phyloP scores from a whole-genome alignment of 92 coral and sea anemone genomes.

The Paragorgia papillata region DNA sequence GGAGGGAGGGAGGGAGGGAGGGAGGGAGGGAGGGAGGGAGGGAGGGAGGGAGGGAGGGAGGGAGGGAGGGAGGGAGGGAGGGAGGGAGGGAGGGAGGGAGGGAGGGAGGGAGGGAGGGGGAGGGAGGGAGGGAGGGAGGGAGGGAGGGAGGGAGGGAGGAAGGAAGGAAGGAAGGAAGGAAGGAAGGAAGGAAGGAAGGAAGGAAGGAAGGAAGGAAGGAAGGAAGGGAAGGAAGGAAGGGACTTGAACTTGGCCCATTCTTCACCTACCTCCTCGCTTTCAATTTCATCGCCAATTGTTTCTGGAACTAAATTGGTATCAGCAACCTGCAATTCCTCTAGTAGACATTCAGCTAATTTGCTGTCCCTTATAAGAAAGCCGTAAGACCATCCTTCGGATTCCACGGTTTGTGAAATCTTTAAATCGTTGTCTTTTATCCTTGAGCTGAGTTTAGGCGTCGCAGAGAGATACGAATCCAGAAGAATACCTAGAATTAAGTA shows the following conservation, averaged over 20 bases:
- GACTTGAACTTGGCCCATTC: not conserved
- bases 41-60: too few species aligned
- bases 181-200: too few species aligned
- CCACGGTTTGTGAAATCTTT: slow-evolving; percentile 64
- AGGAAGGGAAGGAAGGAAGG: too few species aligned
- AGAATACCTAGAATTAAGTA: slow-evolving; percentile 70
- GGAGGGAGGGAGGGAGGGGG: too few species aligned
- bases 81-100: too few species aligned
- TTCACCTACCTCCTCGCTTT: not conserved
- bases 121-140: too few species aligned
- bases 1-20: too few species aligned
- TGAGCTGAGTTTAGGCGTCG: slow-evolving; percentile 31
- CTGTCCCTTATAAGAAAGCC: slow-evolving; percentile 77
- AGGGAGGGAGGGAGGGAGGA: too few species aligned
- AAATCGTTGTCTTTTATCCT: slow-evolving; percentile 57
- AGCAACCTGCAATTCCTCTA: slow-evolving; percentile 56
- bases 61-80: too few species aligned
- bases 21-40: too few species aligned
- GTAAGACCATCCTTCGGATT: slow-evolving; percentile 65
- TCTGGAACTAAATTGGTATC: not conserved
- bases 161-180: too few species aligned
- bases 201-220: too few species aligned
- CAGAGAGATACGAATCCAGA: slow-evolving; percentile 74
- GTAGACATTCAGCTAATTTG: slow-evolving; percentile 61
- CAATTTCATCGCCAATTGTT: not conserved